phyloP scores from a whole-genome alignment of 2,113 vertebrate species.

The Pomatorhinus ruficollis region DNA sequence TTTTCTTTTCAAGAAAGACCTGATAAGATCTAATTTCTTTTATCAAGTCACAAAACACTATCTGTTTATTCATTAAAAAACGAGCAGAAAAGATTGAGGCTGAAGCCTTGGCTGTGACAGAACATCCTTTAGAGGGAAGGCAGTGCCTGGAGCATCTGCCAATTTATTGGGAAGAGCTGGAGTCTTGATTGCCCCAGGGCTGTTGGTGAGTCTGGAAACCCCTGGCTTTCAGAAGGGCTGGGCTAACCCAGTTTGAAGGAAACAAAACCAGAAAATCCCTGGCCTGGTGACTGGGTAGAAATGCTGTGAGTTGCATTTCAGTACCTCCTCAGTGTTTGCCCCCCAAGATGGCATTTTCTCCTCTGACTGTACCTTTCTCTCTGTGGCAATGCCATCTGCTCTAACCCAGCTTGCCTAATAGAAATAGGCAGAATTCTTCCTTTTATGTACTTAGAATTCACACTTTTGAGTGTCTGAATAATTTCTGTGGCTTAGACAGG shows the following conservation, averaged over 20 bases:
- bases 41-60: neutral
- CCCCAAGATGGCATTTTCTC: rapidly evolving
- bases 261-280: neutral
- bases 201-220: neutral
- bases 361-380: neutral
- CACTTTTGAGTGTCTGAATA: neutral
- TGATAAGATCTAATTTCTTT: neutral
- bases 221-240: neutral
- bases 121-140: neutral
- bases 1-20: neutral
- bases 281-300: neutral
- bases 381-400: rapidly evolving
- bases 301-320: rapidly evolving
- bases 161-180: neutral
- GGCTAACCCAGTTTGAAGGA: neutral
- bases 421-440: neutral
- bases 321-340: neutral
- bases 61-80: neutral
- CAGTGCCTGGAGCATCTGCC: neutral
- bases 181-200: neutral
- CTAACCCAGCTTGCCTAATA: neutral
- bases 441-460: neutral
- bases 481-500: neutral
- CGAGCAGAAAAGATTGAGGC: neutral
- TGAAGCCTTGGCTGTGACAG: neutral